Conservation (phyloP, 2,797 vertebrate genomes). For the Manis pentadactyla region DNA sequence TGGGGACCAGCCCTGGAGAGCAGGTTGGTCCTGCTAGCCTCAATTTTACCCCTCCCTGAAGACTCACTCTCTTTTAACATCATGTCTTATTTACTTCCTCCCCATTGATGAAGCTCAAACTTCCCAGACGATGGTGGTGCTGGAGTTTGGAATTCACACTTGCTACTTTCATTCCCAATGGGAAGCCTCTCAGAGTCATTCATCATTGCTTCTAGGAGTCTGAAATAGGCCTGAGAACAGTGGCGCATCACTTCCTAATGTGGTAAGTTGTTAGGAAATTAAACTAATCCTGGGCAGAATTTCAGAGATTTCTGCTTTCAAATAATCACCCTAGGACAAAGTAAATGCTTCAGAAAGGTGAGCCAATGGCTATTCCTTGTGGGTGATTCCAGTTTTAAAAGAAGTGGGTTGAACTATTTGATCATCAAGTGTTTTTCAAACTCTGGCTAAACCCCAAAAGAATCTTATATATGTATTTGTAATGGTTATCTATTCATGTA, state of each 20-base stretch:
- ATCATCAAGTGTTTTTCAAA: neutral
- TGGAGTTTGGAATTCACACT: neutral
- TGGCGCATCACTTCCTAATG: neutral
- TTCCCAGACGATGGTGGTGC: neutral
- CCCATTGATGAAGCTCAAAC: neutral
- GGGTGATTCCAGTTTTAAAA: neutral
- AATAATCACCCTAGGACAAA: neutral
- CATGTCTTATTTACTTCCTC: neutral
- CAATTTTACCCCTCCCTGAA: neutral
- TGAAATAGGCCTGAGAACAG: neutral
- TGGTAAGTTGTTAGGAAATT: neutral
- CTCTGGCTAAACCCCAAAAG: slow-evolving; percentile 2
- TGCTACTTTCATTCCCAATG: neutral
- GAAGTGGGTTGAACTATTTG: neutral
- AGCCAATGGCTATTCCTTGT: neutral
- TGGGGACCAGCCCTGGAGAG: neutral
- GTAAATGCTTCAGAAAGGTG: neutral
- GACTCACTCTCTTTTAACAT: neutral
- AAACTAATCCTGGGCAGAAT: neutral
- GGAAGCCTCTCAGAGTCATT: neutral
- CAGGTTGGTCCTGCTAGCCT: neutral
- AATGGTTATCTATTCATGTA: neutral
- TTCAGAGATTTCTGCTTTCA: neutral
- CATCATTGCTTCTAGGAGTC: neutral
- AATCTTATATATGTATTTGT: neutral